phyloP scores from a whole-genome alignment of 2,113 vertebrate species.

The Pelecanus crispus region DNA sequence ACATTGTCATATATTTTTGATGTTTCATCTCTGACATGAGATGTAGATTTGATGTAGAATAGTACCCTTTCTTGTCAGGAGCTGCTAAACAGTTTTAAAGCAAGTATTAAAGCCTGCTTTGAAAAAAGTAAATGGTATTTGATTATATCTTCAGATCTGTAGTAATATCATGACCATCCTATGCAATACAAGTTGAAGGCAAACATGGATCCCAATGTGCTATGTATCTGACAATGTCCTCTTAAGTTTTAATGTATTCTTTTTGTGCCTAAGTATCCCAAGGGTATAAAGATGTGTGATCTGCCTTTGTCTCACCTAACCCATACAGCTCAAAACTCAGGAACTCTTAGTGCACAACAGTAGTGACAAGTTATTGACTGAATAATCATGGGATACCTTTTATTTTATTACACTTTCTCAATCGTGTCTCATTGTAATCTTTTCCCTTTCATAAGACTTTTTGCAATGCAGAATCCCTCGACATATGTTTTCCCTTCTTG shows the following conservation, averaged over 20 bases:
- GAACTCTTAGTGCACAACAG: not conserved
- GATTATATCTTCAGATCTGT: not conserved
- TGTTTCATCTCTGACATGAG: not conserved
- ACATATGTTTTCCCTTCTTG: not conserved
- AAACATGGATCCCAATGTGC: not conserved
- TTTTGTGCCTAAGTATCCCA: not conserved
- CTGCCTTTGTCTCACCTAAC: not conserved
- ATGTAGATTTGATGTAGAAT: not conserved
- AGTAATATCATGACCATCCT: not conserved
- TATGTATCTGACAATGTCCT: not conserved
- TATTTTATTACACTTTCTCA: not conserved
- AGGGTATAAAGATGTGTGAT: not conserved
- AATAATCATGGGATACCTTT: not conserved
- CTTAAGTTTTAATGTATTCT: not conserved
- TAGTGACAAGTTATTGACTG: not conserved
- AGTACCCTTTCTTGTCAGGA: not conserved
- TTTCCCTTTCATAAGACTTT: not conserved
- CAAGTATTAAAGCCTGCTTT: not conserved
- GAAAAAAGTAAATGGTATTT: not conserved
- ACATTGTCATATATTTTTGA: not conserved
- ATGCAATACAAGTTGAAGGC: not conserved
- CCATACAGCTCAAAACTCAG: not conserved
- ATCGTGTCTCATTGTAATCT: not conserved
- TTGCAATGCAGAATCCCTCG: not conserved
- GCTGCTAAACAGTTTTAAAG: slow-evolving; percentile 24